Base-by-base conservation (phyloP, 2,888 invertebrate species). In the Tryphoninae sp. region DNA sequence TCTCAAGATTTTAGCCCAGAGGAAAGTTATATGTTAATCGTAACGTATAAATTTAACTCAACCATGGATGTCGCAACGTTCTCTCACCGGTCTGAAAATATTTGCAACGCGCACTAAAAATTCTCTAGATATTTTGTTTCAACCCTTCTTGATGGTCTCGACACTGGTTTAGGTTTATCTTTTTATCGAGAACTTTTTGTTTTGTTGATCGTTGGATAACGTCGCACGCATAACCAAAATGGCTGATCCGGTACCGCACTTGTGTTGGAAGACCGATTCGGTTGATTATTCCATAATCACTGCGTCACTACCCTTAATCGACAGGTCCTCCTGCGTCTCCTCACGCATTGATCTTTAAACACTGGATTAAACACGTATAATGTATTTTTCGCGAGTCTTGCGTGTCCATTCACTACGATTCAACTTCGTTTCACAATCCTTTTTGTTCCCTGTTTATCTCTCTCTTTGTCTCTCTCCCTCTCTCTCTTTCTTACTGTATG, bases 211-310 rank as follows among this genome's bases (percentile, higher is more conserved):
- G 42, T 33, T 51, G 22, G 64, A 65, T 72, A 51, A 51, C 51
- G 33, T 51, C 53, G 65, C 64, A 72, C 80, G 42, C 75, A 73
- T 55, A 26, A 79, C 62, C 22, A 64, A 82, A 62, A 73, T 78
- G 62, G 76, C 67, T n/a, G 65, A 53, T 23, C 40, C 7, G 40
- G 19, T 26, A 77, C 45, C 69, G 61, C 77, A 62, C 49, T 26
- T 26, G 9, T 23, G 51, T 62, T 49, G 26, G 16, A 61, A 49
- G 80, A 61, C 68, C 61, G 62, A n/a, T 22, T 13, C 3, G 19
- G 58, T 55, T 59, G 49, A 78, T 68, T 26, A 59, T 51, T 49
- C 33, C 42, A 22, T 51, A 22, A 61, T 67, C 67, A 82, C 75
- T 65, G 65, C 55, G 71, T 67, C 65, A 71, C 76, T 76, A 53